These are phyloP conservation scores for Charadrius vociferus DNA, from an alignment of 2,113 vertebrate genomes.

Conservation along the genomic window DNA sequence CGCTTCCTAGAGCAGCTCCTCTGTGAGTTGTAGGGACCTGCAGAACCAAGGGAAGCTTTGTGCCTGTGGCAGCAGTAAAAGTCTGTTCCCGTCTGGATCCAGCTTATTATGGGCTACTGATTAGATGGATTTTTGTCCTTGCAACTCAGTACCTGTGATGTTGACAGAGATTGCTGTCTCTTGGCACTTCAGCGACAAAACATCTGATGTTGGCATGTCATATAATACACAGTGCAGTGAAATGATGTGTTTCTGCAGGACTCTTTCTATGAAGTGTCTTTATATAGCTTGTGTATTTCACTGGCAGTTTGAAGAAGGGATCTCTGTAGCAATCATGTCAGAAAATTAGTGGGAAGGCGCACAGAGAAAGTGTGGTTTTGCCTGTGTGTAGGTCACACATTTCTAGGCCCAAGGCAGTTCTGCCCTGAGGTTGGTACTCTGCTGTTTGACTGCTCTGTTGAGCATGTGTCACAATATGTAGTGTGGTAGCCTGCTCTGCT, in stretches of 20 bases:
- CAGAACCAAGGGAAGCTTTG: neutral
- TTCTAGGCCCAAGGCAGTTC: neutral
- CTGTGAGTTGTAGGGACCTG: neutral
- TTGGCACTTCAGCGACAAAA: neutral
- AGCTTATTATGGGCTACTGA: neutral
- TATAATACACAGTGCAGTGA: neutral
- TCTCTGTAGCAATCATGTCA: neutral
- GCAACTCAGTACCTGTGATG: neutral
- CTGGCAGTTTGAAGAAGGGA: neutral
- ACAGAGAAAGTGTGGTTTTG: neutral
- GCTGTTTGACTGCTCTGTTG: neutral
- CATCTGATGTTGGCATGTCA: neutral
- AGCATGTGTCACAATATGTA: fast-evolving
- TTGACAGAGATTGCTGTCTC: neutral
- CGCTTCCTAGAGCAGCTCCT: neutral
- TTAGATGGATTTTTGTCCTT: neutral
- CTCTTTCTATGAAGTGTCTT: neutral
- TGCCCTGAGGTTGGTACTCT: neutral
- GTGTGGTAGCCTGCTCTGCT: neutral
- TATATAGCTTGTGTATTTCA: neutral
- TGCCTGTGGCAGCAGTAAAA: neutral
- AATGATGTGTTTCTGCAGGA: neutral
- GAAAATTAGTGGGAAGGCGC: neutral
- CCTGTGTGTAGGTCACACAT: neutral
- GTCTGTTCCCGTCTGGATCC: neutral